A percentile compares a stretch with the other conserved stretches of the same genome.
phyloP scores from a whole-genome alignment of 2,113 vertebrate species.

The Phaethon lepturus region DNA sequence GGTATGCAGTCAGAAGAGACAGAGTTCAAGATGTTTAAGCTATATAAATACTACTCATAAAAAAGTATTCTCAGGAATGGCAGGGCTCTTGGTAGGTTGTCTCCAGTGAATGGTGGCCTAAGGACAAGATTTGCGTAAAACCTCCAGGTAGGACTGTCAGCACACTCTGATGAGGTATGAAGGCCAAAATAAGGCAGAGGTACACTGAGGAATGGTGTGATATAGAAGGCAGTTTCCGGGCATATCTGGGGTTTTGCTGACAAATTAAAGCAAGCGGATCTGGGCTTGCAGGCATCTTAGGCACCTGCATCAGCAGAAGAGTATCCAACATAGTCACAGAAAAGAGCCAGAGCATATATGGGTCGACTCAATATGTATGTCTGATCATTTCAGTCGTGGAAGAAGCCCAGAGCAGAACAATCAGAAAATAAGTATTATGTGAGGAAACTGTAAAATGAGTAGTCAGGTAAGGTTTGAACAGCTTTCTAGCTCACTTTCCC shows the following conservation, averaged over 20 bases:
- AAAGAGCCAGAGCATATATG: background rate
- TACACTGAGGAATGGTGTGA: background rate
- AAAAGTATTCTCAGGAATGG: background rate
- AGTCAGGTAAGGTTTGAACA: background rate
- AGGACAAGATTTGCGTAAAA: background rate
- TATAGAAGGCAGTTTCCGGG: background rate
- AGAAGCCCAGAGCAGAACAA: background rate
- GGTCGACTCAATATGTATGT: background rate
- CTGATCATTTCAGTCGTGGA: background rate
- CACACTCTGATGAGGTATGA: background rate
- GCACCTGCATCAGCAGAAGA: background rate
- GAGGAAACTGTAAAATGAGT: background rate
- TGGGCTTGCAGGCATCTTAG: background rate
- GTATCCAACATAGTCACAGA: background rate
- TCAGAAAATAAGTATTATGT: background rate
- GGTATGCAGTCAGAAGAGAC: background rate
- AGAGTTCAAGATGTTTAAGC: background rate
- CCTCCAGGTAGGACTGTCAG: background rate
- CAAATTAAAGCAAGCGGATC: background rate
- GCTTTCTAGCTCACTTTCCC: background rate
- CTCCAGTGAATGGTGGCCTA: background rate
- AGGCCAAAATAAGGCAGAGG: background rate
- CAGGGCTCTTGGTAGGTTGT: rapidly evolving
- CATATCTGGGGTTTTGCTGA: background rate
- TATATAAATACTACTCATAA: background rate